Evolutionary conservation across 2,888 invertebrate species (phyloP).

Genomic region (Crocallis elinguaria): DNA sequence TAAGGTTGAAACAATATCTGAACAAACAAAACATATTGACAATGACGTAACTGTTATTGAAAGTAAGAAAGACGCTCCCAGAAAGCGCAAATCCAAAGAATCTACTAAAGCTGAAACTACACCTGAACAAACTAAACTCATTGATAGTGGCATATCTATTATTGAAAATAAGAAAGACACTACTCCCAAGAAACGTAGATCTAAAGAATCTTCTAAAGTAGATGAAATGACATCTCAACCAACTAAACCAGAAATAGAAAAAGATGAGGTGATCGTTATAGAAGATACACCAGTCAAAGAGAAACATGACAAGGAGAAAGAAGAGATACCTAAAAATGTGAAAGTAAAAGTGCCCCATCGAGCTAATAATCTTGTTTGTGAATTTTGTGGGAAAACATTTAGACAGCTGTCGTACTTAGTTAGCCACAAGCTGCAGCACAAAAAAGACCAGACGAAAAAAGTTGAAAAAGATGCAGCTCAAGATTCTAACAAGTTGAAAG

Average conservation of each 20-base stretch:
- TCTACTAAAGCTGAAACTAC: conserved; percentile 43
- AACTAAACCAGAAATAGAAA: conserved; percentile 45
- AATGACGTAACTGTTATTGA: conserved; percentile 40
- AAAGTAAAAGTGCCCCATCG: neutral
- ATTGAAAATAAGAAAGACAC: conserved; percentile 43
- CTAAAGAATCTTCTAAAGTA: conserved; percentile 57
- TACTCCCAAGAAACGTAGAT: conserved; percentile 57
- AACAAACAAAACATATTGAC: too few relatives aligned
- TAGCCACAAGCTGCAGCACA: conserved; percentile 73
- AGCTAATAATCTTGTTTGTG: conserved; percentile 62
- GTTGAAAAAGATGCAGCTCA: conserved; percentile 43
- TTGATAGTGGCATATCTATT: too few relatives aligned
- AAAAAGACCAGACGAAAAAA: conserved; percentile 61
- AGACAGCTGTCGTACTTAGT: conserved; percentile 76
- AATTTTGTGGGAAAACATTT: conserved; percentile 78
- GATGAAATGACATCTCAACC: conserved; percentile 16
- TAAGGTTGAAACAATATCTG: conserved; percentile 38
- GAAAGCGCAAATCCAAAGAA: conserved; percentile 62
- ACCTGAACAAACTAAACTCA: conserved; percentile 36
- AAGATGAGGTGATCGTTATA: conserved; percentile 62
- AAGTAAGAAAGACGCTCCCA: conserved; percentile 45
- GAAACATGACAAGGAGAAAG: conserved; percentile 18
- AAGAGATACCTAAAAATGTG: conserved; percentile 18
- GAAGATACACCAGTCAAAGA: conserved; percentile 64
- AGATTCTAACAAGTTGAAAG: conserved; percentile 35